Evolutionary conservation across 1,140 invertebrate genomes (phyloP), one percentile per base, ranked within the genome.

Genomic region (Bombus affinis): DNA sequence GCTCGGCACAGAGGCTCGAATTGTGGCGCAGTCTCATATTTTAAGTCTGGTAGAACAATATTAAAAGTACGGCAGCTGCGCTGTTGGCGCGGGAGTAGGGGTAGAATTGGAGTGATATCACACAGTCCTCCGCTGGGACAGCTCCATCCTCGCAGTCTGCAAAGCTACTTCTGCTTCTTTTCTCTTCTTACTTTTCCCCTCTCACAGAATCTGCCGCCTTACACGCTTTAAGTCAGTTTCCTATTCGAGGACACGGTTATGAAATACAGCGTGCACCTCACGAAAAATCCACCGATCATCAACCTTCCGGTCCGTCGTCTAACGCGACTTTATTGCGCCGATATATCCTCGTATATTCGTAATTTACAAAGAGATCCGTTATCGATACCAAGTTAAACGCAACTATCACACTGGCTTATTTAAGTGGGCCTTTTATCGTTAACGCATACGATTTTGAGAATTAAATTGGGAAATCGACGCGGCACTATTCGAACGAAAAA

Each of bases 21-120:
- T 92, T 91, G 91, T 85, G 92, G 89, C 88, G 87, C 90, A 91
- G 88, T 92, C 92, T 93, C 93, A 92, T 94, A 94, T 94, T 94
- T 94, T 93, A 93, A 92, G 90, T 91, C 93, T 91, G 88, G 90
- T 93, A 92, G 92, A 92, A 94, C 93, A 93, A 94, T 94, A 94
- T 93, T 94, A 93, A 94, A 94, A 94, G 93, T 92, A 92, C 92
- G 93, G 92, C 93, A 93, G 92, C 93, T 93, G 92, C 86, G 90
- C 92, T 91, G 88, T 77, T 75, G 86, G 82, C 71, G 85, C 35
- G 47, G 89, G 44, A 68, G 80, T 47, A 82, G 88, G 79, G 82
- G 78, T 68, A 77, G 82, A 72, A 89, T 77, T 78, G 82, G 81
- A 85, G 86, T 81, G 90, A 91, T 91, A 89, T 89, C 85, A 79